These are phyloP conservation scores for Trissolcus japonicus DNA, from an alignment of 2,888 invertebrate genomes.

Conservation along the genomic window DNA sequence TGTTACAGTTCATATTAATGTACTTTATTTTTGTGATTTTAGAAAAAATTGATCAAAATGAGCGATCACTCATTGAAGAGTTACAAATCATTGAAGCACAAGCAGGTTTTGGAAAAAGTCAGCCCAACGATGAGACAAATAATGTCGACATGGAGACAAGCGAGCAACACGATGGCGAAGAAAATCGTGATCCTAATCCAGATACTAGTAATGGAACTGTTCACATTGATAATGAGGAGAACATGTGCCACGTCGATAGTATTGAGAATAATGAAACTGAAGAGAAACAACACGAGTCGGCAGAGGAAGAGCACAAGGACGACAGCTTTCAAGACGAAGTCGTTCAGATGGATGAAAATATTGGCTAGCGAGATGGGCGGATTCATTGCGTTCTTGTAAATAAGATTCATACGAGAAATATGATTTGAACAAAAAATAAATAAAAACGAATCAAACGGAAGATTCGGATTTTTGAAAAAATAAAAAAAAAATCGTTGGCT, in stretches of 20 bases:
- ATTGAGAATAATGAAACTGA: slow-evolving; percentile 14
- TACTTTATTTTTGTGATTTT: background rate
- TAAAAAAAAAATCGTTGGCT: slow-evolving; percentile 2
- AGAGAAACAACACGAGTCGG: slow-evolving; percentile 43
- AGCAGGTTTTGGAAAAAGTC: slow-evolving; percentile 67
- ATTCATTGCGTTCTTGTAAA: slow-evolving; percentile 42
- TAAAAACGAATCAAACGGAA: background rate
- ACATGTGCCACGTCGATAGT: no score
- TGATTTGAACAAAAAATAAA: background rate
- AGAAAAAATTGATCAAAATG: slow-evolving; percentile 72
- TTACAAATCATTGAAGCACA: slow-evolving; percentile 71
- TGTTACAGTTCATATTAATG: background rate
- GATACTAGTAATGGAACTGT: slow-evolving; percentile 61
- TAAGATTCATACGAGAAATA: slow-evolving; percentile 1
- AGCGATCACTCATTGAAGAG: slow-evolving; percentile 68
- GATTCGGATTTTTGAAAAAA: slow-evolving; percentile 8
- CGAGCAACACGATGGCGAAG: slow-evolving; percentile 66
- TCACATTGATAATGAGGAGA: background rate
- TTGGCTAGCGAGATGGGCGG: slow-evolving; percentile 65
- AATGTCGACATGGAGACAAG: slow-evolving; percentile 43
- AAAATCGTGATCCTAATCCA: slow-evolving; percentile 73
- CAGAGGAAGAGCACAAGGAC: slow-evolving; percentile 52
- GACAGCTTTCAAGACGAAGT: slow-evolving; percentile 59
- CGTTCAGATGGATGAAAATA: slow-evolving; percentile 65
- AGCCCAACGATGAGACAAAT: slow-evolving; percentile 63